Evolutionary conservation across 2,113 vertebrate genomes (phyloP).

Genomic region (Mastomys natalensis): DNA sequence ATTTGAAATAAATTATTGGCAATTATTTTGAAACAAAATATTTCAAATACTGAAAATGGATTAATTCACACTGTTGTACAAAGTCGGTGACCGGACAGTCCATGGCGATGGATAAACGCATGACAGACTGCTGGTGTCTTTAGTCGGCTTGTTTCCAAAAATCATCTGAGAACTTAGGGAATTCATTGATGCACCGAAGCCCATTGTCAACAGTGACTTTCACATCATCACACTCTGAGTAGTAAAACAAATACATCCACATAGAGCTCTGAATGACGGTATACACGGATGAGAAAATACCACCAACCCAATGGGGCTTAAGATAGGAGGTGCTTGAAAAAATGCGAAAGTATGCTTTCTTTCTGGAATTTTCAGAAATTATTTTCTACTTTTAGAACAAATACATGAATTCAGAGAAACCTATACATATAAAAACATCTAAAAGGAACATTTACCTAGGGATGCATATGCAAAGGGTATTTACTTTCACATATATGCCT

Average conservation of each 20-base stretch:
- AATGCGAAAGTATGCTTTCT: conserved; percentile 16
- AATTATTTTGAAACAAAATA: conserved; percentile 25
- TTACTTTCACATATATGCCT: conserved; percentile 48
- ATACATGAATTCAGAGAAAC: conserved; percentile 63
- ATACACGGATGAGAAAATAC: conserved; percentile 26
- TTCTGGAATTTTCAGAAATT: conserved; percentile 68
- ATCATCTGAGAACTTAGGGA: background rate
- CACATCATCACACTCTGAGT: background rate
- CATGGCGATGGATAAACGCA: background rate
- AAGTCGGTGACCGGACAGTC: background rate
- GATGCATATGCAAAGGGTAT: background rate
- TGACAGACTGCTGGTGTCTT: background rate
- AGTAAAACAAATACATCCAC: conserved; percentile 50
- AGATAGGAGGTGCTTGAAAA: background rate
- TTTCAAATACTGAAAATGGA: conserved; percentile 15
- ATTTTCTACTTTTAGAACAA: conserved; percentile 75
- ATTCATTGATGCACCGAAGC: background rate
- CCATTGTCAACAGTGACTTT: background rate
- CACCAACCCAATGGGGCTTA: conserved; percentile 1
- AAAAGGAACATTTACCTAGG: conserved; percentile 31
- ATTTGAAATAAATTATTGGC: background rate
- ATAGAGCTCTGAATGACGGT: background rate
- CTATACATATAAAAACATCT: background rate
- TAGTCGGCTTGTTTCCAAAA: background rate
- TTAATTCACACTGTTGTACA: conserved; percentile 6